These are phyloP conservation scores for Oncopeltus fasciatus DNA, from an alignment of 1,140 invertebrate genomes.

Conservation along the genomic window DNA sequence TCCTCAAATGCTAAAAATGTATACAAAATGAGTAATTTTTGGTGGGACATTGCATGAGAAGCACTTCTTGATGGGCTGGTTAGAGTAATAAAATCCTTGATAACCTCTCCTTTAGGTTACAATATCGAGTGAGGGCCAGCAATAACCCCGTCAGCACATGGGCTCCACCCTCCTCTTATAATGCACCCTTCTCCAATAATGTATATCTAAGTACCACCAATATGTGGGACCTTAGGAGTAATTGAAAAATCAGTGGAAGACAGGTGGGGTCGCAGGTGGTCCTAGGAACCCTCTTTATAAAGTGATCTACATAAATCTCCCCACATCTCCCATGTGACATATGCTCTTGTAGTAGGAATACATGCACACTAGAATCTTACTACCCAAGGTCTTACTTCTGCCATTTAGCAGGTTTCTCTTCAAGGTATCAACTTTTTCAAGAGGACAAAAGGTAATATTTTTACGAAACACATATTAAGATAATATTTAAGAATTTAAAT, in stretches of 20 bases:
- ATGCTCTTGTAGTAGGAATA: too few relatives aligned
- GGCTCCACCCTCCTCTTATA: background rate
- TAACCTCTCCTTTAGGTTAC: background rate
- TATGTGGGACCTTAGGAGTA: constrained; percentile 11
- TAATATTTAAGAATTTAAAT: too few relatives aligned
- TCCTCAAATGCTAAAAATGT: too few relatives aligned
- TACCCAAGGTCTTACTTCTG: too few relatives aligned
- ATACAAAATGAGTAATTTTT: too few relatives aligned
- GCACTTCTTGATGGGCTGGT: background rate
- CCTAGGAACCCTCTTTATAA: constrained; percentile 1
- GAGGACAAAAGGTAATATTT: too few relatives aligned
- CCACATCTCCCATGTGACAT: too few relatives aligned
- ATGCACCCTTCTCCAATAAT: constrained; percentile 21
- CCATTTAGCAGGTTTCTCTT: too few relatives aligned
- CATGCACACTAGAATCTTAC: too few relatives aligned
- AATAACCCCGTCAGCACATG: background rate
- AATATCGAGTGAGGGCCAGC: background rate
- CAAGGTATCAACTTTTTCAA: too few relatives aligned
- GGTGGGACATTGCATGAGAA: background rate
- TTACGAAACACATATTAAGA: too few relatives aligned
- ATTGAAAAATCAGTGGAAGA: constrained; percentile 20
- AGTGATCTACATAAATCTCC: constrained; percentile 8
- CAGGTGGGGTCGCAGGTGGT: background rate
- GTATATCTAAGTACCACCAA: constrained; percentile 22
- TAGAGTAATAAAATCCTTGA: background rate